Conservation (phyloP, 2,113 vertebrate species). For the Drymodes brunneopygia region DNA sequence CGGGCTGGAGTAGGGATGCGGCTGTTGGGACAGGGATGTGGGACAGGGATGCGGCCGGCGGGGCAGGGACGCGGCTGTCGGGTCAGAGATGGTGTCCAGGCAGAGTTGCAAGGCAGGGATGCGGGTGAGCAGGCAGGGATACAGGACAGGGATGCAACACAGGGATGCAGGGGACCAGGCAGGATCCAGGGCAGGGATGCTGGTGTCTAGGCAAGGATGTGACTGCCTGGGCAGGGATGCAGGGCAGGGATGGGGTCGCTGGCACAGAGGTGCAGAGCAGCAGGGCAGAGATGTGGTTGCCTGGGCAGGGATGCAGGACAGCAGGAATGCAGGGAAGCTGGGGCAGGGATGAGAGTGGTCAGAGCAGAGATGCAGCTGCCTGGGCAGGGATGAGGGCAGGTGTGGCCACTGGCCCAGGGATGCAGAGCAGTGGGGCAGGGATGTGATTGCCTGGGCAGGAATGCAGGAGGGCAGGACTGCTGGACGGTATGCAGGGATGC, state of each 20-base stretch:
- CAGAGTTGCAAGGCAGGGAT: too few species aligned
- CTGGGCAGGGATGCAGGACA: background rate
- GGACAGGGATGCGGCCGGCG: rapidly evolving
- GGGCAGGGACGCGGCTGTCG: background rate
- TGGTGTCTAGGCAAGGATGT: background rate
- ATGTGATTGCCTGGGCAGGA: background rate
- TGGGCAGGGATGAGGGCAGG: background rate
- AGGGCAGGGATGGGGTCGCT: background rate
- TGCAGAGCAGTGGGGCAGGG: too few species aligned
- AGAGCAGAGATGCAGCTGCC: background rate
- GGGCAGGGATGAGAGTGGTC: background rate
- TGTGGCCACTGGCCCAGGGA: background rate
- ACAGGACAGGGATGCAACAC: background rate
- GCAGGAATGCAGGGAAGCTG: background rate
- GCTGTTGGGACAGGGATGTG: background rate
- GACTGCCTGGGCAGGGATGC: background rate
- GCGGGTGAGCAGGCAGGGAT: background rate
- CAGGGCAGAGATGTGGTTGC: background rate
- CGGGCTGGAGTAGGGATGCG: background rate
- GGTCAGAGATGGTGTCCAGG: too few species aligned
- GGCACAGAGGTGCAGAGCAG: background rate
- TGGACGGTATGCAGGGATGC: too few species aligned
- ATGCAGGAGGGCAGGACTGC: background rate
- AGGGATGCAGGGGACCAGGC: too few species aligned
- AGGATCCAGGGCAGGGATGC: background rate